Base-by-base conservation (phyloP, 92 coral and sea anemone genomes). In the Heteractis magnifica region DNA sequence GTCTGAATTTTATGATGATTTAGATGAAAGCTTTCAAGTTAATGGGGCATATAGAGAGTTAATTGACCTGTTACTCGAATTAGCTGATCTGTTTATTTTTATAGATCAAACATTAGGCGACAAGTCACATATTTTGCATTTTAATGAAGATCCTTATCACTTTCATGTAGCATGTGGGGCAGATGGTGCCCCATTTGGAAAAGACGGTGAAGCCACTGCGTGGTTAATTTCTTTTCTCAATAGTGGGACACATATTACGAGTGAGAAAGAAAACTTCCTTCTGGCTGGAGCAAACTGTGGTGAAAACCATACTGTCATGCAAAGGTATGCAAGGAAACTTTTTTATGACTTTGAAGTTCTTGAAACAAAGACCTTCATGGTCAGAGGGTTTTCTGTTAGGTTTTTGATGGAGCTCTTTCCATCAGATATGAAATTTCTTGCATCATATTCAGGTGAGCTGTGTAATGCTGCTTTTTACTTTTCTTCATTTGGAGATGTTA, bases 371-470 rank as follows among this genome's bases (percentile, higher is more conserved):
- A 21, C 6, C 16, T 88, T 77, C 53, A 0, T 26, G 44, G 59
- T 83, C 21, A 75, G 20, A 3, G 72, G 74, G 5, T 50, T 79
- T 55, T 11, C 48, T 6, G 77, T 74, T 8, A 74, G n/a, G 44
- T 91, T 91, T 51, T 81, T 85, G 23, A 88, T 91, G 79, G 90
- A 79, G 56, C 59, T 88, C 26, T 77, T 88, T 19, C 94, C 92
- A 18, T 58, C 86, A 4, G 92, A 91, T 58, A 91, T 91, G 92
- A 91, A 91, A 77, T 88, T 88, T 91, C 82, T 77, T 62, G 83
- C 94, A 23, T 77, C 87, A 52, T 91, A 85, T 85, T 51, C 82
- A 77, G 91, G 91, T 10, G 94, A 91, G 72, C 84, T 91, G 49
- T 48, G 81, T 8, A 91, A 88, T 80, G 51, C 87, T 9, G 89